phyloP scores from a whole-genome alignment of 2,113 vertebrate species.

The human region DNA sequence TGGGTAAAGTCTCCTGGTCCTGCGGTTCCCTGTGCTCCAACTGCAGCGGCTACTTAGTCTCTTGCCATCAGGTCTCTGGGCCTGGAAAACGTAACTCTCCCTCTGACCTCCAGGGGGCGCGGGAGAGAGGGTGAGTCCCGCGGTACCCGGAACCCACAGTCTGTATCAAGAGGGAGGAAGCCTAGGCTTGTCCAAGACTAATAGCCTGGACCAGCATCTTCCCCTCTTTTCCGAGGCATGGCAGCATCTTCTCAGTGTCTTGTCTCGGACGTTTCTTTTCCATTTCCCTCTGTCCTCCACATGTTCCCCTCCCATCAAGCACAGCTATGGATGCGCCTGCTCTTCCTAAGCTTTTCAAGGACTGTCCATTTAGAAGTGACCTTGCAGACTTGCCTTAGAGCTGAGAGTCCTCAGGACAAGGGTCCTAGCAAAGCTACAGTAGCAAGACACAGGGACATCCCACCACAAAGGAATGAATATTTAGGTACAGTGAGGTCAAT shows the following conservation, averaged over 20 bases:
- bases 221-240: fast-evolving
- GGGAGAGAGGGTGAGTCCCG: fast-evolving
- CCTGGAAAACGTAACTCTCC: neutral
- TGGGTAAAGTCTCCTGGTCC: neutral
- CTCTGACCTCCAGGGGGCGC: neutral
- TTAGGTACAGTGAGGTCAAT: too few relatives aligned
- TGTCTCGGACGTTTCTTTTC: fast-evolving
- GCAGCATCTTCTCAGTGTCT: neutral
- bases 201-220: neutral
- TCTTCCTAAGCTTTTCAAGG: neutral
- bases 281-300: neutral
- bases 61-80: too few relatives aligned
- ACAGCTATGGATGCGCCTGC: fast-evolving
- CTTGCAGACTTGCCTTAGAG: neutral
- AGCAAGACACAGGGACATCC: neutral
- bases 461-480: neutral
- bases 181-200: neutral
- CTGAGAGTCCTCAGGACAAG: neutral
- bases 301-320: neutral
- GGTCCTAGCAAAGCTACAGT: neutral
- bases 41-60: neutral
- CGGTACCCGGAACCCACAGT: fast-evolving
- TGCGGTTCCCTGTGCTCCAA: neutral
- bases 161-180: neutral
- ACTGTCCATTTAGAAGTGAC: neutral